These are phyloP conservation scores for Parazoanthus swiftii DNA, from an alignment of 92 coral and sea anemone genomes.

Conservation along the genomic window DNA sequence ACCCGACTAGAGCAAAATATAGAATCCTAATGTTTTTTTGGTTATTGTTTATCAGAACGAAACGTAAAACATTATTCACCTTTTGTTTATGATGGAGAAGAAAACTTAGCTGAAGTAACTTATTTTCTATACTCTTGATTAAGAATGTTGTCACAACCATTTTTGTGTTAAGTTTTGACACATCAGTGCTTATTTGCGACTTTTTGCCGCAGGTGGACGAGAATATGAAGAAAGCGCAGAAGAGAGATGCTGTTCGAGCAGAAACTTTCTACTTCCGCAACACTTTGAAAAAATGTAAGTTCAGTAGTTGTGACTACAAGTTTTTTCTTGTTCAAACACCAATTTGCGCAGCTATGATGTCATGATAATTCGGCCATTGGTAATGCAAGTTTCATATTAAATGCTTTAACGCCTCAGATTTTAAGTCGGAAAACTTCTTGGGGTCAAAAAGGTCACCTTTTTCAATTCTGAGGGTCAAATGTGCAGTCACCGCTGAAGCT, in stretches of 20 bases:
- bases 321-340: no score
- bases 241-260: constrained; percentile 85
- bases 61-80: not conserved
- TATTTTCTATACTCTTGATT: not conserved
- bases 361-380: no score
- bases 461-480: no score
- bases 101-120: not conserved
- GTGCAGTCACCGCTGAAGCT: not conserved
- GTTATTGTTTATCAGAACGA: not conserved
- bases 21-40: not conserved
- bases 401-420: no score
- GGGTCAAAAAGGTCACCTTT: no score
- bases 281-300: constrained; percentile 84
- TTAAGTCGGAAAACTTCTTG: no score
- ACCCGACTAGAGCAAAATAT: not conserved
- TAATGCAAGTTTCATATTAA: no score
- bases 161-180: not conserved
- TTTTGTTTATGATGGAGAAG: not conserved
- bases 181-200: constrained; percentile 10
- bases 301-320: not conserved
- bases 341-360: no score
- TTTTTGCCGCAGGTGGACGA: constrained; percentile 77
- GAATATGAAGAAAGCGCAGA: constrained; percentile 87
- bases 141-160: not conserved
- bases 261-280: constrained; percentile 85